Conservation (phyloP, 2,888 invertebrate genomes). For the Parnassius glacialis region DNA sequence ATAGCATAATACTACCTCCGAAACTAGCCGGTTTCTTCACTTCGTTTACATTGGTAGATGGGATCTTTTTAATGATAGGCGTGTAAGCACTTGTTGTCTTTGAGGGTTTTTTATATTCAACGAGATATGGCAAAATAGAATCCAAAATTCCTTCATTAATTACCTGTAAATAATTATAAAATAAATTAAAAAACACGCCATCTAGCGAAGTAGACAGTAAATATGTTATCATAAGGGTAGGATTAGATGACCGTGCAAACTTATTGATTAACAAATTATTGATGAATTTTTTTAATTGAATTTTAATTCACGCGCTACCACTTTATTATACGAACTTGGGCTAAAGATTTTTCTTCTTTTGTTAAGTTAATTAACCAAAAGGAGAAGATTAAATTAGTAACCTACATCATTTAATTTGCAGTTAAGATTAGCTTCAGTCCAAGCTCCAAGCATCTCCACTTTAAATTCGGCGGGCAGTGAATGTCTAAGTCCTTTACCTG, state of each 20-base stretch:
- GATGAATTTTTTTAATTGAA: too few species aligned
- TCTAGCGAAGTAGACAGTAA: slow-evolving; percentile 41
- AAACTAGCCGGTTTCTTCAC: slow-evolving; percentile 77
- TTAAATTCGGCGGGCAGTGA: slow-evolving; percentile 57
- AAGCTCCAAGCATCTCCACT: slow-evolving; percentile 73
- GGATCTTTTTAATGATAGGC: slow-evolving; percentile 77
- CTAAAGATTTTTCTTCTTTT: too few species aligned
- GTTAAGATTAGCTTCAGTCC: slow-evolving; percentile 75
- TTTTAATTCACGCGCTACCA: background rate
- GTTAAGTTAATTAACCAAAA: too few species aligned
- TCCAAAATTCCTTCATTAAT: slow-evolving; percentile 91
- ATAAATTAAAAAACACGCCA: slow-evolving; percentile 45
- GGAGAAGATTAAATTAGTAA: slow-evolving; percentile 6
- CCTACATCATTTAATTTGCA: slow-evolving; percentile 76
- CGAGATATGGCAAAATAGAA: slow-evolving; percentile 89
- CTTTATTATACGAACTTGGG: too few species aligned
- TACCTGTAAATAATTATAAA: slow-evolving; percentile 77
- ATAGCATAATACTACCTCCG: slow-evolving; percentile 51
- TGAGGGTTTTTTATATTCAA: slow-evolving; percentile 76
- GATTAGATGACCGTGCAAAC: background rate
- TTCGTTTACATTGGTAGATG: slow-evolving; percentile 53
- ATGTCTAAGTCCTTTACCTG: slow-evolving; percentile 50
- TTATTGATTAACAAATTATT: background rate
- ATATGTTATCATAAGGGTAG: too few species aligned
- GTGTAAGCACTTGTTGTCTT: slow-evolving; percentile 78